Base-by-base conservation (phyloP, 2,113 vertebrate species). In the Dromaius novaehollandiae region DNA sequence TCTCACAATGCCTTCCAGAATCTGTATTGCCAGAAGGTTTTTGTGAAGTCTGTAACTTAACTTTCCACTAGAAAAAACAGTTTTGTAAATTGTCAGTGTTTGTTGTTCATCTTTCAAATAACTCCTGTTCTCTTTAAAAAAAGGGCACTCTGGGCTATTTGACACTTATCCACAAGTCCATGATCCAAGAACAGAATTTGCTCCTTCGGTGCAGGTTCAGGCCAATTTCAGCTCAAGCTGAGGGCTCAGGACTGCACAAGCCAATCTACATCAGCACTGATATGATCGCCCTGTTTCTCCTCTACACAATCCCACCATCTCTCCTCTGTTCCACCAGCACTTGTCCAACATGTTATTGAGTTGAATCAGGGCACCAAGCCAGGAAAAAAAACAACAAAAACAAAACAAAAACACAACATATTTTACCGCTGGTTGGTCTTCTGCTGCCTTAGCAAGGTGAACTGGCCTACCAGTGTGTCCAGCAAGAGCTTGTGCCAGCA, bases 241-340 rank as follows among this genome's bases (percentile, higher is more conserved):
- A 71, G 34, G 46, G 74, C 69, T 89, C 36, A 44, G 55, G 48
- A 56, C 22, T 64, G 20, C 70, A 73, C 11, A 75, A 91, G 66
- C 18, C 77, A 32, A 30, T 20, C 48, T 32, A 1, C 5, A 32
- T 5, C 63, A 70, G 50, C 70, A 86, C 38, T 9, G 22, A 73
- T 25, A 0, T 4, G 26, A 64, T 0, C 1, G 11, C 51, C 3
- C 0, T 8, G 6, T 22, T 21, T 65, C n/a, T 64, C 34, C 46
- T 14, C 16, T 73, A 80, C 24, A 46, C 40, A 32, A 24, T 17
- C 69, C 60, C 7, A 42, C 42, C 28, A 22, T 12, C 61, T 56
- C 64, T 76, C 36, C 76, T 48, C 55, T 68, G 60, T n/a, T 86
- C 55, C 1, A 1, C 60, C 73, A 86, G 73, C 81, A 78, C 80